phyloP scores from a whole-genome alignment of 2,888 invertebrate genomes.

The Agrotis clavis region DNA sequence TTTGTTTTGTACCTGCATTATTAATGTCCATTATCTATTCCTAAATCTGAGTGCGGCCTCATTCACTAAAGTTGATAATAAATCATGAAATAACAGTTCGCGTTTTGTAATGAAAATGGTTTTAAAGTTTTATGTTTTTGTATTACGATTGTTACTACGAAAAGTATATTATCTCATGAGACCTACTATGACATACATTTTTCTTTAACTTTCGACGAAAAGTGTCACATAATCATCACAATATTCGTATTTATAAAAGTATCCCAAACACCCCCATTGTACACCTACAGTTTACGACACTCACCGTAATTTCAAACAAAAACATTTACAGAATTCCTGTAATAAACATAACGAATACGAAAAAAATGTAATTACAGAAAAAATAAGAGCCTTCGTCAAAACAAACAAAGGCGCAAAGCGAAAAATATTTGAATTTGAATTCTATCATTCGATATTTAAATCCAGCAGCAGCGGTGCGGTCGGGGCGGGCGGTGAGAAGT shows the following conservation, averaged over 20 bases:
- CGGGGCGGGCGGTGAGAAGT: conserved; percentile 81
- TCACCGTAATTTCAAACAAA: conserved; percentile 47
- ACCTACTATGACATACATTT: conserved; percentile 10
- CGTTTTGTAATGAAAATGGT: conserved; percentile 20
- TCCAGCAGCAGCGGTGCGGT: conserved; percentile 81
- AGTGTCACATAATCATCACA: conserved; percentile 35
- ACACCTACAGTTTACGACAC: conserved; percentile 26
- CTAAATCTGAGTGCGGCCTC: conserved; percentile 38
- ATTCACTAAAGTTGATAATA: conserved; percentile 49
- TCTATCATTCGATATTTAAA: conserved; percentile 91
- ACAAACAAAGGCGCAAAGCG: conserved; percentile 84
- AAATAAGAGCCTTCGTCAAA: conserved; percentile 74
- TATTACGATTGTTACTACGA: conserved; percentile 6
- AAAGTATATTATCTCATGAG: conserved; percentile 16
- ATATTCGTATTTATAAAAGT: conserved; percentile 45
- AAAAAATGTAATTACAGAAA: conserved; percentile 71
- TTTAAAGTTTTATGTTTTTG: conserved; percentile 5
- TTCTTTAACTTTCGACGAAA: conserved; percentile 27
- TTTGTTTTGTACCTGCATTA: conserved; percentile 39
- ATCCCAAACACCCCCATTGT: conserved; percentile 30
- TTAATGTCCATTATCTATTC: conserved; percentile 55
- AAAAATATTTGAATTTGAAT: conserved; percentile 89
- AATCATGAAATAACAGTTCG: conserved; percentile 55
- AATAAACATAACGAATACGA: conserved; percentile 40
- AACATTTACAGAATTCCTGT: conserved; percentile 52